These are phyloP conservation scores for Anguilla anguilla DNA, from an alignment of 2,797 vertebrate genomes.

Conservation along the genomic window DNA sequence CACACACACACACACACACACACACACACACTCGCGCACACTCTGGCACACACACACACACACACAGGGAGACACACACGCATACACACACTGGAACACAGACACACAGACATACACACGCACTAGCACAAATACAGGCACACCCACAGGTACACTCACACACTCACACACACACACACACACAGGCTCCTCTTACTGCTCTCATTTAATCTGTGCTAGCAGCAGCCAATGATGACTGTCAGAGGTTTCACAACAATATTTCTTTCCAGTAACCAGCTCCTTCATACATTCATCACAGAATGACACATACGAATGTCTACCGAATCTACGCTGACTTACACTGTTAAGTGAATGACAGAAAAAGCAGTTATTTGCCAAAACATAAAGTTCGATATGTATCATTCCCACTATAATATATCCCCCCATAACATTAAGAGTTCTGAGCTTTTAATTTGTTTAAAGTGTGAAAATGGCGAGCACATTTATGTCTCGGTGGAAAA, in stretches of 20 bases:
- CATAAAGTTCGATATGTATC: constrained; percentile 80
- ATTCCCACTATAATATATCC: constrained; percentile 72
- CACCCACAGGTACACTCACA: not conserved
- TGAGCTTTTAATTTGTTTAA: constrained; percentile 98
- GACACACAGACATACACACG: not conserved
- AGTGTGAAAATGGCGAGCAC: constrained; percentile 84
- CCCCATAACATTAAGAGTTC: constrained; percentile 79
- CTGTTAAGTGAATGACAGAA: constrained; percentile 83
- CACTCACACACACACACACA: not conserved
- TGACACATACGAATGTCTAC: constrained; percentile 40
- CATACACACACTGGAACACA: not conserved
- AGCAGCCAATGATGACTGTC: not conserved
- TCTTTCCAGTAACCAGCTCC: not conserved
- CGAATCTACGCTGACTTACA: constrained; percentile 76
- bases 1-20: constrained; percentile 40
- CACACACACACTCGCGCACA: too few relatives aligned
- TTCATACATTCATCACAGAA: not conserved
- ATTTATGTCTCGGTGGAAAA: constrained; percentile 82
- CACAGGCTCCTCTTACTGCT: not conserved
- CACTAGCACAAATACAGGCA: not conserved
- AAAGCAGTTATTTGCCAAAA: constrained; percentile 89
- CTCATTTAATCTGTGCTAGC: not conserved
- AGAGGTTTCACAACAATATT: not conserved
- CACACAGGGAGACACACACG: not conserved
- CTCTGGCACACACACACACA: not conserved